Base-by-base conservation (phyloP, 2,888 invertebrate genomes). In the Trissonchulus sp. region DNA sequence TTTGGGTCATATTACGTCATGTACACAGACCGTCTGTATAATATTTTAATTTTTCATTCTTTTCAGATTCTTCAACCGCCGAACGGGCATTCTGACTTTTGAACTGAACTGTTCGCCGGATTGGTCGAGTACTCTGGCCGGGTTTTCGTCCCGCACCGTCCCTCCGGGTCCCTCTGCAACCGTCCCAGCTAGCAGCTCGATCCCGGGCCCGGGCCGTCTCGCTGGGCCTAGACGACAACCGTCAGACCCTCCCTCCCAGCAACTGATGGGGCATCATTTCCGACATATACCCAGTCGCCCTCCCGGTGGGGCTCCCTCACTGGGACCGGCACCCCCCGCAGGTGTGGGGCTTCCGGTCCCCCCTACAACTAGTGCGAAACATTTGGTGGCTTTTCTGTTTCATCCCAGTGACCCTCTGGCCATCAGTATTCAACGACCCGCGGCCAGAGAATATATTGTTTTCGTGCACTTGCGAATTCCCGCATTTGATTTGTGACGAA, bases 341-440 rank as follows among this genome's bases (percentile, higher is more conserved):
- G 48, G 8, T 15, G 48, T 48, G 23, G 48, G 48, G 23, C 8
- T 8, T 8, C 48, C 48, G 48, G 8, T 15, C 23, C 48, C 8
- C 23, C 48, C 48, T 8, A 48, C 48, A 15, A 48, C 48, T 48
- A 48, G 48, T 23, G 8, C 48, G 8, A 65, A 65, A 79, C 88
- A 93, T 79, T 88, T 96, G 23, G 94, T 95, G 2, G 94, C 96
- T 30, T 97, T 95, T 84, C 94, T 94, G 15, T 96, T 94, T 86
- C 97, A 97, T 86, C 97, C 97, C 0, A 92, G 91, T 23, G 95
- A 97, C 86, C 97, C 97, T 0, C 94, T 97, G 86, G 92, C 94
- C 8, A 93, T 97, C 79, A 95, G 94, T 82, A 93, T 96, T 8
- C 96, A 97, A 85, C 88, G 95, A 80, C 92, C 93, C 15, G 31